Percentiles rank a stretch among this genome's conserved stretches.
phyloP scores from a whole-genome alignment of 2,113 vertebrate genomes.

The Nanorana parkeri region DNA sequence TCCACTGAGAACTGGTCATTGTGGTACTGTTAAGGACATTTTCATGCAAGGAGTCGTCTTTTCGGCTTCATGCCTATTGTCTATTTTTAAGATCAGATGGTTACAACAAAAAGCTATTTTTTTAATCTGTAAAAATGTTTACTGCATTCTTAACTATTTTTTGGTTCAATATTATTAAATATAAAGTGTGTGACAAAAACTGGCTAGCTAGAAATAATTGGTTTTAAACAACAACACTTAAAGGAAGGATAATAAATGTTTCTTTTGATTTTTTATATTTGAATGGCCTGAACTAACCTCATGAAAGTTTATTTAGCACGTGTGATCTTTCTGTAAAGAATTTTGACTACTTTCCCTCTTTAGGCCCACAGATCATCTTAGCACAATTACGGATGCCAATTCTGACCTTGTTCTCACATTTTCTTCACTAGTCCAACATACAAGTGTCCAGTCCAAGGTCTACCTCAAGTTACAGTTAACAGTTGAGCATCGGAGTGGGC shows the following conservation, averaged over 20 bases:
- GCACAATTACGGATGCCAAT: too few species aligned
- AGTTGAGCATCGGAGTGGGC: too few species aligned
- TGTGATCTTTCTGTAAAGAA: neutral
- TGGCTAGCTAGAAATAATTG: slow-evolving; percentile 49
- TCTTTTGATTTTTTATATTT: slow-evolving; percentile 11
- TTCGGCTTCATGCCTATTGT: slow-evolving; percentile 64
- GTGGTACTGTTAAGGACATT: slow-evolving; percentile 54
- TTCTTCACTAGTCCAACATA: too few species aligned
- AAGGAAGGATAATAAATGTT: slow-evolving; percentile 24
- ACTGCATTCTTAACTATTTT: slow-evolving; percentile 66
- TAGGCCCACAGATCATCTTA: too few species aligned
- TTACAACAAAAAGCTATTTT: slow-evolving; percentile 67
- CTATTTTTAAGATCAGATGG: slow-evolving; percentile 72
- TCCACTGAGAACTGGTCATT: neutral
- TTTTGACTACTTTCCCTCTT: neutral
- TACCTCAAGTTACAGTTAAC: too few species aligned
- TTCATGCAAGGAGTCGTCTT: slow-evolving; percentile 58
- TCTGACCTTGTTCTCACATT: too few species aligned
- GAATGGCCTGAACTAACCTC: neutral
- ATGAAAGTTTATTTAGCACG: neutral
- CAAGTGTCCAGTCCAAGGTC: too few species aligned
- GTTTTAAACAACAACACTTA: slow-evolving; percentile 16
- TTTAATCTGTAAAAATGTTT: slow-evolving; percentile 63
- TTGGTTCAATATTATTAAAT: slow-evolving; percentile 66
- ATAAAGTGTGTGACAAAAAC: slow-evolving; percentile 62